Evolutionary conservation across 2,888 invertebrate genomes (phyloP).

Genomic region (Drosophila acutilabella): DNA sequence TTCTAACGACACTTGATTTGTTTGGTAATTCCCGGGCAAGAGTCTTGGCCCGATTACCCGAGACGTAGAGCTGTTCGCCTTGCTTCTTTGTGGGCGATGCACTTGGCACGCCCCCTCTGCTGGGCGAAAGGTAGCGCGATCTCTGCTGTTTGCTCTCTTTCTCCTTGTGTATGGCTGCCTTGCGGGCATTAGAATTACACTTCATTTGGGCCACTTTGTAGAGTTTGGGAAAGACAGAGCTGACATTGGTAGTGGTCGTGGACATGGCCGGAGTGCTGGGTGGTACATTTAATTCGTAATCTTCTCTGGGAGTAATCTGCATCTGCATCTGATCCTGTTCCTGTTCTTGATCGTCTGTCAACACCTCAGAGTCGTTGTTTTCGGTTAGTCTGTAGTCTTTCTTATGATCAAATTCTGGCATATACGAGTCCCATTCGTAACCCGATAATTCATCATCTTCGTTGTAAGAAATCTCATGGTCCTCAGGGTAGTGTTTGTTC

Average conservation of each 20-base stretch:
- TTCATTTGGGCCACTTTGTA: slow-evolving; percentile 42
- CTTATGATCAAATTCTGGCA: slow-evolving; percentile 1
- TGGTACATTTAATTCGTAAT: slow-evolving; percentile 9
- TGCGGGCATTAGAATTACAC: slow-evolving; percentile 2
- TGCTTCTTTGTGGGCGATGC: slow-evolving; percentile 17
- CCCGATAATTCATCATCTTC: slow-evolving; percentile 14
- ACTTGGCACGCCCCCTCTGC: background rate
- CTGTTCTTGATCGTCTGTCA: slow-evolving; percentile 8
- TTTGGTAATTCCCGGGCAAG: background rate
- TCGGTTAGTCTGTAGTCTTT: slow-evolving; percentile 29
- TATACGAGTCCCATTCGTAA: slow-evolving; percentile 27
- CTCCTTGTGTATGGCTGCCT: slow-evolving; percentile 12
- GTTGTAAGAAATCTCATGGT: background rate
- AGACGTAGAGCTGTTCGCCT: background rate
- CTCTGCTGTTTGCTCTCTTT: slow-evolving; percentile 31
- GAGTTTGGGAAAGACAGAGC: slow-evolving; percentile 33
- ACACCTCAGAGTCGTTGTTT: slow-evolving; percentile 10
- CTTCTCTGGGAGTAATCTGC: background rate
- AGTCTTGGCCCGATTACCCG: background rate
- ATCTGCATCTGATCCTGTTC: background rate
- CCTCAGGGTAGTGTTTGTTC: background rate
- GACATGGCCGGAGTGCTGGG: slow-evolving; percentile 27
- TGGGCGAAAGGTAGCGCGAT: slow-evolving; percentile 8
- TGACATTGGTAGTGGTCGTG: slow-evolving; percentile 6
- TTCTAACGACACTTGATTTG: slow-evolving; percentile 8